A percentile compares a stretch with the other conserved stretches of the same genome.
phyloP scores from a whole-genome alignment of 2,797 vertebrate genomes.

The Arnoldichthys spilopterus region DNA sequence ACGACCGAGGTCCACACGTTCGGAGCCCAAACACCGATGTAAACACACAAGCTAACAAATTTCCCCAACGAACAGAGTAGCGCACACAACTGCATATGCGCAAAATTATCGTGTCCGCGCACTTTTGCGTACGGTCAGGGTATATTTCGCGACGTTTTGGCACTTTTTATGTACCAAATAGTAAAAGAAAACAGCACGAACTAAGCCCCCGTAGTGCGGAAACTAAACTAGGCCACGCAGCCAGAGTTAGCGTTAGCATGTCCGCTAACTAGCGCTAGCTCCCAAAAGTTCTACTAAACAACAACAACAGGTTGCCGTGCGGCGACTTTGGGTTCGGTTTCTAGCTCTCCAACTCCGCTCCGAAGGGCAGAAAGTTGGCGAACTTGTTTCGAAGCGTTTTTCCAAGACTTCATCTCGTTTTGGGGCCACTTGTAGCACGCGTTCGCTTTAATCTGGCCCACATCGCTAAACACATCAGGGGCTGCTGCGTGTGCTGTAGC shows the following conservation, averaged over 20 bases:
- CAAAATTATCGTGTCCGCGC: background rate
- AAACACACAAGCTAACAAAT: background rate
- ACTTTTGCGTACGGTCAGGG: background rate
- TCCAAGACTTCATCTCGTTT: background rate
- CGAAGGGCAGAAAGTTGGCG: slow-evolving; percentile 44
- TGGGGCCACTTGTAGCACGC: slow-evolving; percentile 46
- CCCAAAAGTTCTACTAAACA: slow-evolving; percentile 70
- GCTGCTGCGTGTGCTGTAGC: slow-evolving; percentile 26
- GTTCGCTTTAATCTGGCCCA: slow-evolving; percentile 71
- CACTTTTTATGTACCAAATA: no score
- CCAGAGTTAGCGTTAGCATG: slow-evolving; percentile 27
- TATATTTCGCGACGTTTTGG: no score
- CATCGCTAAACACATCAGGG: slow-evolving; percentile 52
- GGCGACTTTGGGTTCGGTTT: slow-evolving; percentile 49
- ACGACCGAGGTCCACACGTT: no score
- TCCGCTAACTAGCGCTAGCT: slow-evolving; percentile 23
- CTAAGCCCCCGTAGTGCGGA: slow-evolving; percentile 14
- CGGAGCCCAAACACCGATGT: background rate
- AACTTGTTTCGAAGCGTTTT: no score
- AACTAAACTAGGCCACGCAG: slow-evolving; percentile 60
- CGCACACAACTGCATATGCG: no score
- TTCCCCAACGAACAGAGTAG: no score
- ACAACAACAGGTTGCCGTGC: slow-evolving; percentile 83
- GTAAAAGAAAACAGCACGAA: no score
- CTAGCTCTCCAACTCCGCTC: slow-evolving; percentile 41